These are phyloP conservation scores for Homarus gammarus DNA, from an alignment of 2,888 invertebrate species.

Conservation along the genomic window DNA sequence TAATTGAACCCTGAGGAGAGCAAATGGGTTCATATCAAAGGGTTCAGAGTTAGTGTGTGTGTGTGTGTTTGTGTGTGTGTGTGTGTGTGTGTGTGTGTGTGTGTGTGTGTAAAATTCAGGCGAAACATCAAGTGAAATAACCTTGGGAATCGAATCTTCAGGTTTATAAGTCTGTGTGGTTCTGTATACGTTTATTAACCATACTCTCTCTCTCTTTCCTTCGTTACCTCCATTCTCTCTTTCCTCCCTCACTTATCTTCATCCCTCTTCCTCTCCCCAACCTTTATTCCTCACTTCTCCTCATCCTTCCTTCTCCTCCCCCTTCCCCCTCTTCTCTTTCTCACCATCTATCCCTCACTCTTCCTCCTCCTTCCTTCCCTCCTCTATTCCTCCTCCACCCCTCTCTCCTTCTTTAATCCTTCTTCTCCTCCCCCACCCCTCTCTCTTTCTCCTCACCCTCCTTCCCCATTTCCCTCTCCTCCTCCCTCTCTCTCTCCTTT, in stretches of 20 bases:
- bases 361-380: background rate
- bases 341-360: background rate
- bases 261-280: background rate
- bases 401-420: background rate
- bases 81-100: conserved; percentile 40
- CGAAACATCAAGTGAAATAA: background rate
- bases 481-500: background rate
- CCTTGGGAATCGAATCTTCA: background rate
- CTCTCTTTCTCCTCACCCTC: background rate
- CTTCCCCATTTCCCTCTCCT: background rate
- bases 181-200: conserved; percentile 21
- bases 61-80: conserved; percentile 44
- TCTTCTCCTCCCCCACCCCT: background rate
- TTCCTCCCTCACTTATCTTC: conserved; percentile 3
- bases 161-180: conserved; percentile 26
- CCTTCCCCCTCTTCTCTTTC: no score
- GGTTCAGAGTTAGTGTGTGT: no score
- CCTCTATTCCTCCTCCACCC: background rate
- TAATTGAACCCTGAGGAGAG: no score
- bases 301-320: background rate
- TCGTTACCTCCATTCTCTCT: background rate
- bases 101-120: conserved; percentile 1
- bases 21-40: no score
- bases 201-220: background rate
- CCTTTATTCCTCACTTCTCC: background rate